Base-by-base conservation (phyloP, 1,140 invertebrate genomes). In the Zaprionus kolodkinae region DNA sequence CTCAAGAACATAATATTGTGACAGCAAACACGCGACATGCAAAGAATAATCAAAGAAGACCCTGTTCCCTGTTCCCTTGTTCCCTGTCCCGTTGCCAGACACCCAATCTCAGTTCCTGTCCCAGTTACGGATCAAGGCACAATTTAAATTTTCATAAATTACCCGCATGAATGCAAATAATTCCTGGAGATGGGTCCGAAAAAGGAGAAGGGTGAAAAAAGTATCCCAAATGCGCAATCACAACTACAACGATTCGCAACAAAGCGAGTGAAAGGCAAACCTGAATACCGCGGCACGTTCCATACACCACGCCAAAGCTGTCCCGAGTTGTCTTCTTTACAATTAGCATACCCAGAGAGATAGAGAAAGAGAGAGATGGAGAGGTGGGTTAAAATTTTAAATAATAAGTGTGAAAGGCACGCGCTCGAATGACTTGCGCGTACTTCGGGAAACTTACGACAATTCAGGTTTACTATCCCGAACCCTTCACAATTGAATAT, bases 141-240 rank as follows among this genome's bases (percentile, higher is more conserved):
- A 89, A 90, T 90, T 89, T 81, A 88, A 88, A 89, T 88, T 88
- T 89, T 78, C 85, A 89, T 88, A 88, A 88, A 88, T 88, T 88
- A 85, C 81, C 81, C 86, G 85, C 81, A 85, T 89, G 86, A 81
- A 85, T 90, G 78, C 86, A 76, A 89, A 81, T 64, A 72, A 76
- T 57, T 54, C 59, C 54, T 27, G 13, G 10, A 64, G 33, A 62
- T 55, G 63, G 35, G 45, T 36, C 59, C 33, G 17, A 21, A 57
- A 43, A 25, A 13, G 25, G 36, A 43, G 57, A 52, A 63, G 17
- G 43, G 33, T 9, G 10, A 64, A 68, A 69, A 76, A 86, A 86
- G 72, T 88, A 85, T 88, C 85, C 85, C 85, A 79, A 87, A 87
- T 87, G 84, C 68, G 84, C 68, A 77, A 81, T 77, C 72, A 87